phyloP scores from a whole-genome alignment of 2,113 vertebrate species.

The Serilophus lunatus region DNA sequence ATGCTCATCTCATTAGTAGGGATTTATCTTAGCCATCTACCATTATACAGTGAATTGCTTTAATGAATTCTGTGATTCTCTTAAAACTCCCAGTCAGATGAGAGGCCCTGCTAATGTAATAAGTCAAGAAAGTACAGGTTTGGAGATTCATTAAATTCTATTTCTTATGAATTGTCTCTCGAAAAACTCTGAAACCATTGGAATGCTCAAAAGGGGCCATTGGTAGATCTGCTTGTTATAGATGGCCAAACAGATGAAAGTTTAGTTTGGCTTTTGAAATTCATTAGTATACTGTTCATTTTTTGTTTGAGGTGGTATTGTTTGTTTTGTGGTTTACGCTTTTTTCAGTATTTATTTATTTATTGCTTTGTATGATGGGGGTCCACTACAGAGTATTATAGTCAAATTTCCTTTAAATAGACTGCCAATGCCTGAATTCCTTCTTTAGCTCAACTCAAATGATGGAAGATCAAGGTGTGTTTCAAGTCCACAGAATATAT shows the following conservation, averaged over 20 bases:
- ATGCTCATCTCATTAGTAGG: constrained; percentile 63
- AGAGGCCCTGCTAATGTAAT: constrained; percentile 46
- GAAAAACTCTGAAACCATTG: neutral
- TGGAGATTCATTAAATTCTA: constrained; percentile 51
- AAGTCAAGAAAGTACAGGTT: constrained; percentile 55
- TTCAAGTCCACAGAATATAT: neutral
- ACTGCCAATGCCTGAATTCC: neutral
- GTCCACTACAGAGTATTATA: neutral
- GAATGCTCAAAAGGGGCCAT: neutral
- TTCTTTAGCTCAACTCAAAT: neutral
- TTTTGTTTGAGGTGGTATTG: neutral
- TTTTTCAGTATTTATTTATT: neutral
- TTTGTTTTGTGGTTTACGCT: neutral
- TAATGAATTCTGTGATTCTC: constrained; percentile 68
- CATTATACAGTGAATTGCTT: constrained; percentile 63
- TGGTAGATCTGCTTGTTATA: neutral
- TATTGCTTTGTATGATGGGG: neutral
- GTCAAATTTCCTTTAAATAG: neutral
- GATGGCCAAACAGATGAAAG: neutral
- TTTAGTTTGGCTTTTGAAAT: neutral
- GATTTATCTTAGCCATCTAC: constrained; percentile 61
- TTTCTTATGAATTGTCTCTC: constrained; percentile 38
- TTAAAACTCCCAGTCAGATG: constrained; percentile 60
- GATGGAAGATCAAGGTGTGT: neutral
- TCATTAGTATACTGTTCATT: neutral